Percentiles rank a stretch among this genome's conserved stretches.
Conservation (phyloP, 2,797 vertebrate genomes). For the Cyclopterus lumpus region DNA sequence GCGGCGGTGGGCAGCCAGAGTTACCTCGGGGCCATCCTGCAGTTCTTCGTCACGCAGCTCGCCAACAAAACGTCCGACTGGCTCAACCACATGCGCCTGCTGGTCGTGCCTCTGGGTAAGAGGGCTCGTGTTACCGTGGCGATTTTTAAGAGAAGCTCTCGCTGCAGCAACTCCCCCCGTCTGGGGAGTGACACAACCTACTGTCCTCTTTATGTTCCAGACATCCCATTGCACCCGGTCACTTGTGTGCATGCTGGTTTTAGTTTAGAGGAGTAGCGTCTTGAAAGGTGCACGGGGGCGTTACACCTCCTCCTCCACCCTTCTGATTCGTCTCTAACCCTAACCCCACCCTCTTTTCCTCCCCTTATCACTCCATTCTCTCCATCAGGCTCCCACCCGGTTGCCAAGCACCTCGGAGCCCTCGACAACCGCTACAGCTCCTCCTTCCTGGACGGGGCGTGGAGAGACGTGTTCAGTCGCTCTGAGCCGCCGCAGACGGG, state of each 20-base stretch:
- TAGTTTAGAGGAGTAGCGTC: not conserved
- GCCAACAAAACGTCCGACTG: conserved; percentile 97
- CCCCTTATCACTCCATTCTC: not conserved
- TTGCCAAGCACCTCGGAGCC: conserved; percentile 94
- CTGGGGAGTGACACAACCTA: not conserved
- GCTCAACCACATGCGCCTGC: conserved; percentile 96
- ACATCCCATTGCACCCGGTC: not conserved
- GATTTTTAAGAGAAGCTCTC: not conserved
- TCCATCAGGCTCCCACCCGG: conserved; percentile 89
- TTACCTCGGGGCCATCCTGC: conserved; percentile 93
- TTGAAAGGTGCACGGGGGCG: not conserved
- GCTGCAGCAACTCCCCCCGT: not conserved
- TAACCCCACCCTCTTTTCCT: not conserved
- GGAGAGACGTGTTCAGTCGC: conserved; percentile 94
- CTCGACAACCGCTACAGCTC: conserved; percentile 93
- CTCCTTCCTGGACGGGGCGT: conserved; percentile 90
- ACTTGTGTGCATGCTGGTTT: not conserved
- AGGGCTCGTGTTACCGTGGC: not conserved
- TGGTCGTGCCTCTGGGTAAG: conserved; percentile 94
- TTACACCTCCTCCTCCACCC: not conserved
- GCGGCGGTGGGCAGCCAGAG: conserved; percentile 93
- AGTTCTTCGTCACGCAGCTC: conserved; percentile 95
- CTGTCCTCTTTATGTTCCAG: not conserved
- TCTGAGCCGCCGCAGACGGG: conserved; percentile 89
- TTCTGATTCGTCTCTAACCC: too few species aligned